phyloP scores from a whole-genome alignment of 2,113 vertebrate species.

The Sinocyclocheilus maitianheensis region DNA sequence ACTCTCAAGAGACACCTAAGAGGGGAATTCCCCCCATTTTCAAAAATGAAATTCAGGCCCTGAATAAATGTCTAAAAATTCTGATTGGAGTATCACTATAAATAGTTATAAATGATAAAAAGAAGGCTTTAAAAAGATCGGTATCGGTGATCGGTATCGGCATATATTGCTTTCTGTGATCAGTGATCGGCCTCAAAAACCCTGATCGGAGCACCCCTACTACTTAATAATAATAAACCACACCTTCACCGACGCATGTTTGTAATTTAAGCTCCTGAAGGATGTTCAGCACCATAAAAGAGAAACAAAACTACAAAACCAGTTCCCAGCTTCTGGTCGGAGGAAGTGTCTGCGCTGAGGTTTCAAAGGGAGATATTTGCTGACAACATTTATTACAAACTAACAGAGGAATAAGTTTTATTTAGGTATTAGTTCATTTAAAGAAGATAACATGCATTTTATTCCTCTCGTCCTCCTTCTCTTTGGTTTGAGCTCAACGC shows the following conservation, averaged over 20 bases:
- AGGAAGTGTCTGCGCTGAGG: not conserved
- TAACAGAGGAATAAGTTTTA: not conserved
- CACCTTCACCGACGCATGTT: not conserved
- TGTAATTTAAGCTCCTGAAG: not conserved
- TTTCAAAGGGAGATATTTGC: not conserved
- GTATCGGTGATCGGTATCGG: too few relatives aligned
- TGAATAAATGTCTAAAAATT: too few relatives aligned
- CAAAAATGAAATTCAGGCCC: too few relatives aligned
- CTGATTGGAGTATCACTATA: too few relatives aligned
- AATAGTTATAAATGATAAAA: too few relatives aligned
- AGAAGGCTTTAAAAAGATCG: too few relatives aligned
- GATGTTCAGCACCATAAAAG: not conserved
- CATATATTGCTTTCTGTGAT: too few relatives aligned
- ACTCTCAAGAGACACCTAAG: too few relatives aligned
- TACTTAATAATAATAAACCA: not conserved
- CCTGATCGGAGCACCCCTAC: not conserved
- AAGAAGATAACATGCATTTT: slow-evolving; percentile 60
- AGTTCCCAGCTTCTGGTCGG: not conserved
- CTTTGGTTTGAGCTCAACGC: slow-evolving; percentile 58
- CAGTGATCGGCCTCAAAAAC: too few relatives aligned
- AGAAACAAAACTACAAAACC: not conserved
- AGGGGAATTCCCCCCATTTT: too few relatives aligned
- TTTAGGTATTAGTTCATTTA: not conserved
- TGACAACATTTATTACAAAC: not conserved
- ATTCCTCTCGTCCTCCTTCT: slow-evolving; percentile 62